phyloP scores from a whole-genome alignment of 2,888 invertebrate genomes.

The Drosophila anomalata region DNA sequence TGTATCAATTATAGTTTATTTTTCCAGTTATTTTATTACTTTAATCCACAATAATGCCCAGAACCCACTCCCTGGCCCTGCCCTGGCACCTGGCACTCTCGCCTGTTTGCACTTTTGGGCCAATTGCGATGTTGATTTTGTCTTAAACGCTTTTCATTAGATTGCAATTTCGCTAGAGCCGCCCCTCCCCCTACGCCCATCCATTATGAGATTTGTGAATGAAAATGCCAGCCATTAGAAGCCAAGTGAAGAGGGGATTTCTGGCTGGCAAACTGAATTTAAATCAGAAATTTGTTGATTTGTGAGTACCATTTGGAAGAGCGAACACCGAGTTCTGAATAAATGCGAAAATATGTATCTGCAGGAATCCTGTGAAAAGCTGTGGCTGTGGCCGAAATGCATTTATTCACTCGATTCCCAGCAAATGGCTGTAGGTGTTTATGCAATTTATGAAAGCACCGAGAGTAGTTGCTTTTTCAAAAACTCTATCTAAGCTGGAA shows the following conservation, averaged over 20 bases:
- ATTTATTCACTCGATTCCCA: conserved; percentile 12
- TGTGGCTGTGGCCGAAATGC: neutral
- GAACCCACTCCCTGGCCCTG: neutral
- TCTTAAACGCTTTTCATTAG: conserved; percentile 61
- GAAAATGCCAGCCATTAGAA: conserved; percentile 27
- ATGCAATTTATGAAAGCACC: conserved; percentile 16
- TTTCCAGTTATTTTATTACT: neutral
- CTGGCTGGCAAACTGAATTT: conserved; percentile 12
- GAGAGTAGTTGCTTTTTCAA: neutral
- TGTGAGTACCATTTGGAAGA: conserved; percentile 13
- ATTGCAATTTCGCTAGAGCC: conserved; percentile 27
- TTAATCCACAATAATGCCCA: neutral
- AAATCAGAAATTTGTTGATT: conserved; percentile 37
- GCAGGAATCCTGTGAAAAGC: neutral
- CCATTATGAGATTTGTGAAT: conserved; percentile 44
- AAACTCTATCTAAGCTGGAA: conserved; percentile 6
- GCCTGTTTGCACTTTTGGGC: conserved; percentile 37
- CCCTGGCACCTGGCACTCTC: conserved; percentile 8
- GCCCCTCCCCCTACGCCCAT: neutral
- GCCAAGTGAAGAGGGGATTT: neutral
- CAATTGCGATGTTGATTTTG: conserved; percentile 58
- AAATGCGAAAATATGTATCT: conserved; percentile 11
- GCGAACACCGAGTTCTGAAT: conserved; percentile 1
- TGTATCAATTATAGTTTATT: neutral
- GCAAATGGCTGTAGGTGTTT: conserved; percentile 27